Evolutionary conservation across 1,140 invertebrate genomes (phyloP).

Genomic region (Drosophila truncata): DNA sequence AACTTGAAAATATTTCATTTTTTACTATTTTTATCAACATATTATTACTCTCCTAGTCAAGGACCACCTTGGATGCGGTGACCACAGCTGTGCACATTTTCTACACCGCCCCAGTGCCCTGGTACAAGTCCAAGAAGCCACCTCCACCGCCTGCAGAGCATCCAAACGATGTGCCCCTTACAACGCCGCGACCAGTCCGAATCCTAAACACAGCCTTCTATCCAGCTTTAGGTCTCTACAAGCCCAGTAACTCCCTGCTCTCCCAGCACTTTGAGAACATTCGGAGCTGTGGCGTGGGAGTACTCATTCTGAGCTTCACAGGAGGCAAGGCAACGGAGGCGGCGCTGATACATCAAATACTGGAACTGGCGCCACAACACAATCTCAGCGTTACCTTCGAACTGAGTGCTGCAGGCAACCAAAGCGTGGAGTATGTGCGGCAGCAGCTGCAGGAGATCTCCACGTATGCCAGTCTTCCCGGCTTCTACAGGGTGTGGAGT

Average conservation of each 20-base stretch:
- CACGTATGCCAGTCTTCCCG: slow-evolving; percentile 80
- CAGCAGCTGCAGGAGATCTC: slow-evolving; percentile 74
- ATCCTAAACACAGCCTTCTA: slow-evolving; percentile 82
- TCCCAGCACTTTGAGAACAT: slow-evolving; percentile 81
- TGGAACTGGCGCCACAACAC: slow-evolving; percentile 73
- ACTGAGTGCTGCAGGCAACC: slow-evolving; percentile 73
- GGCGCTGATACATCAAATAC: slow-evolving; percentile 65
- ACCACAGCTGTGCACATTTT: slow-evolving; percentile 80
- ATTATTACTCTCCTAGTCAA: background rate
- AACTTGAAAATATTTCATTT: rapidly evolving
- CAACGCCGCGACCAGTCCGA: slow-evolving; percentile 57
- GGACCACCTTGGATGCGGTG: slow-evolving; percentile 61
- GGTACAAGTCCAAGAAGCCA: slow-evolving; percentile 80
- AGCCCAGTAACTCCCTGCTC: slow-evolving; percentile 71
- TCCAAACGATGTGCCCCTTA: slow-evolving; percentile 65
- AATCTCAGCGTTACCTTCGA: slow-evolving; percentile 82
- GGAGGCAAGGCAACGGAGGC: slow-evolving; percentile 52
- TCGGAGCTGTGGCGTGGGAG: slow-evolving; percentile 76
- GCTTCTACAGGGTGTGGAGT: slow-evolving; percentile 86
- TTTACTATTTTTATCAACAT: rapidly evolving
- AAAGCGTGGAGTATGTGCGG: slow-evolving; percentile 71
- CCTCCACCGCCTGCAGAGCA: slow-evolving; percentile 56
- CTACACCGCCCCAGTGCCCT: slow-evolving; percentile 76
- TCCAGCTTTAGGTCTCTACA: slow-evolving; percentile 78
- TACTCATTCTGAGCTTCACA: slow-evolving; percentile 68